Base-by-base conservation (phyloP, 2,797 vertebrate species). In the Arnoldichthys spilopterus region DNA sequence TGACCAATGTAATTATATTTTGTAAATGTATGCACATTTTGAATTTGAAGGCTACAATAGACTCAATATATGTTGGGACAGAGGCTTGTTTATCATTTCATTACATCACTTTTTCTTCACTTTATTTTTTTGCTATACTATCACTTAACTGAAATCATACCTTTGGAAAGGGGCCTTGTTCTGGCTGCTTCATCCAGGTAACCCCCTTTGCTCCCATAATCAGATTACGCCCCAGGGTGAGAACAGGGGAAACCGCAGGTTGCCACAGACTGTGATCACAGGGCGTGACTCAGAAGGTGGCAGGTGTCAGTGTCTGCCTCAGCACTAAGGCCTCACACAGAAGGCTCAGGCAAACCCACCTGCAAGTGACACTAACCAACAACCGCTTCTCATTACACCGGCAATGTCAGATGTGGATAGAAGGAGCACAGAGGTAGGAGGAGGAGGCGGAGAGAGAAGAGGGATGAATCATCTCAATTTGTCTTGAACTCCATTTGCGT, bases 311-410 rank as follows among this genome's bases (percentile, higher is more conserved):
- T 69, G 18, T 58, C 45, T 13, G 71, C 53, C 18, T 9, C 30
- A 61, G 64, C 51, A 8, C 18, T 54, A 40, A 15, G 43, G 8
- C n/a, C 43, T 47, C 56, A 62, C 18, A 20, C 24, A 24, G 72
- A 34, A 62, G 40, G 34, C 16, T n/a, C 40, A 26, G 64, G 64
- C 40, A 15, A 47, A 26, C 40, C 59, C 51, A 24, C 30, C 56
- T 72, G 62, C 43, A 80, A 83, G 85, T 86, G 77, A 63, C 49
- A 26, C 70, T 78, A 87, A 85, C 66, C 79, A 84, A 75, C 70
- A 45, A 68, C 72, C 70, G 77, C 30, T 26, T 64, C 69, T 75
- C 30, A 62, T 77, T 73, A 82, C 72, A 58, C 47, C 37, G 43
- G 56, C 77, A 84, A 80, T 78, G 71, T 80, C 72, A 66, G 40